Conservation (phyloP, 2,797 vertebrate genomes). For the Rhinophrynus dorsalis region DNA sequence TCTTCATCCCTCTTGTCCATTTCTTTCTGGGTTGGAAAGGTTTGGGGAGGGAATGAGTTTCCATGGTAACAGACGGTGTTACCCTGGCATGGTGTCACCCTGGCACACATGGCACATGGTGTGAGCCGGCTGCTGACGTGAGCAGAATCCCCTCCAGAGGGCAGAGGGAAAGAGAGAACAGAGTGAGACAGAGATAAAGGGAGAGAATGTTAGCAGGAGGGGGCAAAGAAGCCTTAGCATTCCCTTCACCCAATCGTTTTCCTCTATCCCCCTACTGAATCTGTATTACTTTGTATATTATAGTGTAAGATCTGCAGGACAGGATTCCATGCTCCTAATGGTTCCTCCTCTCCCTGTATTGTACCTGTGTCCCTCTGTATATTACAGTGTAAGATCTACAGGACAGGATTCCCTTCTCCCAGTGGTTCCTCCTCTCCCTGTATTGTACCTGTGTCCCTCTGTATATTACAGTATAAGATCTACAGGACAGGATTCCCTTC, state of each 20-base stretch:
- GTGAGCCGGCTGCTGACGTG: conserved; percentile 48
- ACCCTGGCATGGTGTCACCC: conserved; percentile 49
- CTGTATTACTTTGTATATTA: not conserved
- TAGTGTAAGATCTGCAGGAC: conserved; percentile 4
- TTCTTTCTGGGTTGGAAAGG: conserved; percentile 27
- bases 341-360: not conserved
- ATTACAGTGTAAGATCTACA: not conserved
- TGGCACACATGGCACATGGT: conserved; percentile 50
- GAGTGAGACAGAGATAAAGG: not conserved
- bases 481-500: not conserved
- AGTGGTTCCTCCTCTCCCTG: no score
- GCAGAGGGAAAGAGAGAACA: conserved; percentile 26
- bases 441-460: conserved; percentile 4
- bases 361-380: conserved; percentile 6
- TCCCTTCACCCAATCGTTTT: not conserved
- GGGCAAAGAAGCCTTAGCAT: conserved; percentile 16
- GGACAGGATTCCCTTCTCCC: not conserved
- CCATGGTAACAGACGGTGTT: conserved; percentile 49
- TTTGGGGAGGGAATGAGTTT: conserved; percentile 43
- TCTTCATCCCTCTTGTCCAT: not conserved
- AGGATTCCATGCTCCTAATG: not conserved
- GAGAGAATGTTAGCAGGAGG: no score
- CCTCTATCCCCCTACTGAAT: not conserved
- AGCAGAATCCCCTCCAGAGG: conserved; percentile 49
- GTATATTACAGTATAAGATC: conserved; percentile 4